Evolutionary conservation across 2,797 vertebrate genomes (phyloP), one percentile per base, ranked within the genome.

Genomic region (Triplophysa bombifrons): DNA sequence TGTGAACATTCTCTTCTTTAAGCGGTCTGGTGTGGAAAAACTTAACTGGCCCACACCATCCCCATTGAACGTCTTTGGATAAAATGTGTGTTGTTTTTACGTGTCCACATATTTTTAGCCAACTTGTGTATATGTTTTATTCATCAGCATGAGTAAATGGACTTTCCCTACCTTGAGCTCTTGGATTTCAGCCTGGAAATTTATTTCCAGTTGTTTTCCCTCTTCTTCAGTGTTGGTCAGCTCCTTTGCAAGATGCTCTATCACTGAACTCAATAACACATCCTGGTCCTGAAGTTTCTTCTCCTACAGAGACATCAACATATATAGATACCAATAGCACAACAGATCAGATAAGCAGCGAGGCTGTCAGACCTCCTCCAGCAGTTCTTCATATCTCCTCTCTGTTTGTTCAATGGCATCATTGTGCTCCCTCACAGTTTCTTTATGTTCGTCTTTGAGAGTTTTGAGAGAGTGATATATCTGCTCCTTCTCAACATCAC

Each of bases 351-450:
- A n/a, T 20, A 20, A 12, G 16, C 13, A 30, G 70, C 38, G 44
- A 41, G 20, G 61, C 53, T 73, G 65, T 0, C 55, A n/a, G 0
- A 86, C 86, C 85, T 90, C 82, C 55, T 92, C 87, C 14, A 7
- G 81, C 13, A 93, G 90, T 65, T 87, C 78, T 55, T 76, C 67
- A 16, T 85, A 79, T 79, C 84, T 89, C 61, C 27, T 83, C 74
- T 61, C 84, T 8, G 73, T 66, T 48, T 8, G 0, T 25, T 19
- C 3, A 1, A 89, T 89, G 2, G 84, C 65, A 1, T 80, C 71
- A 4, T 56, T 83, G 66, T 90, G 80, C 61, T 88, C 80, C 0
- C 14, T 85, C 81, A 85, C 51, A 0, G 86, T 77, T 25, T 89
- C 84, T 75, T 88, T 61, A 55, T 91, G 90, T 38, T 60, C 83